These are phyloP conservation scores for Prunella strophiata DNA, from an alignment of 2,797 vertebrate genomes.

Conservation along the genomic window DNA sequence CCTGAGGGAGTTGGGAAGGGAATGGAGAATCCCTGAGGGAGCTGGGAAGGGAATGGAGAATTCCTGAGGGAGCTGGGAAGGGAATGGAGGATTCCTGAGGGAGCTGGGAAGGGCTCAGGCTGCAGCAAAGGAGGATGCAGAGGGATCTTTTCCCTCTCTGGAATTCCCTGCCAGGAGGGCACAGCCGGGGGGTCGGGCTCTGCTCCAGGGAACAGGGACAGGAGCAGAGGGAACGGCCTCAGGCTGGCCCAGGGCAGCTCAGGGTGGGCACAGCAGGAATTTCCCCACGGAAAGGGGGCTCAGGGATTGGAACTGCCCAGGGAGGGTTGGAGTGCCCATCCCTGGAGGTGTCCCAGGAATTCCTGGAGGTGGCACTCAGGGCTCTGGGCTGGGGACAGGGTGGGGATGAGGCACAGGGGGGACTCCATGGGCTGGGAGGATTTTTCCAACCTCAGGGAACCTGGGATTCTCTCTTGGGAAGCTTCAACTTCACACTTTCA, in stretches of 20 bases:
- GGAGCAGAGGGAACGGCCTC: too few species aligned
- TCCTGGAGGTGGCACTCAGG: not conserved
- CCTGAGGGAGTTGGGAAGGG: not conserved
- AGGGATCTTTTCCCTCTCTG: too few species aligned
- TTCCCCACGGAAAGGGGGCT: too few species aligned
- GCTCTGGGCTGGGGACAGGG: not conserved
- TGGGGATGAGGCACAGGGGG: not conserved
- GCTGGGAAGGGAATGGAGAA: not conserved
- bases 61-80: not conserved
- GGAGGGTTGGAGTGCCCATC: not conserved
- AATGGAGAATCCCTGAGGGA: not conserved
- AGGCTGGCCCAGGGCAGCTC: too few species aligned
- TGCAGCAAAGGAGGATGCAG: not conserved
- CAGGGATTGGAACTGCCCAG: too few species aligned
- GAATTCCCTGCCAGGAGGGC: too few species aligned
- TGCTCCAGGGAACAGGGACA: too few species aligned
- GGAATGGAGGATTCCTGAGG: not conserved
- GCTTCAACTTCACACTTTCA: not conserved
- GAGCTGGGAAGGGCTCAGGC: not conserved
- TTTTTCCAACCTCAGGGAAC: not conserved
- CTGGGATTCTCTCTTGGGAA: not conserved
- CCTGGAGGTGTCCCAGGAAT: not conserved
- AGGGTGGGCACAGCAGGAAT: too few species aligned
- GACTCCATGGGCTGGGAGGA: fast-evolving
- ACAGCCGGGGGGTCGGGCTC: too few species aligned